Percentiles rank a stretch among this genome's conserved stretches.
phyloP scores from a whole-genome alignment of 2,888 invertebrate genomes.

The Hyppa rectilinea region DNA sequence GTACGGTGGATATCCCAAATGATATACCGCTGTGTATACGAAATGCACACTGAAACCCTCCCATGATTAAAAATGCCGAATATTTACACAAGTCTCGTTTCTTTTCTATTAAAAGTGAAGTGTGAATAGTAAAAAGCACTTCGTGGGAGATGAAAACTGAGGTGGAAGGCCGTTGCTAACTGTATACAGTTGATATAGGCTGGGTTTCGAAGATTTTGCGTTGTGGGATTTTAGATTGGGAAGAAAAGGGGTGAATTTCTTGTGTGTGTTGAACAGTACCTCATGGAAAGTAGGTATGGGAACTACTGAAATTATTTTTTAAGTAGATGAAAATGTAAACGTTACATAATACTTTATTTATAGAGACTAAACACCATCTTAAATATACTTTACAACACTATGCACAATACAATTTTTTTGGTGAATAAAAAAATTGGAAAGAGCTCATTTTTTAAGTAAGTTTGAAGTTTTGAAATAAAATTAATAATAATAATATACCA shows the following conservation, averaged over 20 bases:
- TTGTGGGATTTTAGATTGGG: background rate
- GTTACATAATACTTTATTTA: no score
- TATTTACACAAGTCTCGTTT: conserved; percentile 61
- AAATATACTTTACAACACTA: no score
- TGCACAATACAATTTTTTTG: no score
- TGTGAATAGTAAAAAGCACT: conserved; percentile 75
- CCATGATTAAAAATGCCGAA: conserved; percentile 72
- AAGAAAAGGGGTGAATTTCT: background rate
- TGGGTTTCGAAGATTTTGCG: conserved; percentile 30
- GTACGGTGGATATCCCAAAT: conserved; percentile 51
- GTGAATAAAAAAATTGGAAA: no score
- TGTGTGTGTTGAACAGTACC: no score
- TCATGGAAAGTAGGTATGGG: background rate
- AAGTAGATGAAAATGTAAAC: no score
- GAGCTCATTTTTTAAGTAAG: no score
- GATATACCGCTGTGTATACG: conserved; percentile 58
- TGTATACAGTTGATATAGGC: conserved; percentile 29
- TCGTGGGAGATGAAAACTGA: conserved; percentile 66
- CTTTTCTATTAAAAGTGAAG: conserved; percentile 68
- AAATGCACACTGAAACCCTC: conserved; percentile 63
- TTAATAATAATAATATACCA: no score
- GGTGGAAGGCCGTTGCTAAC: conserved; percentile 43
- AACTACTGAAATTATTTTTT: background rate
- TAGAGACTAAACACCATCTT: no score
- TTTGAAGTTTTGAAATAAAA: no score